Percentiles rank a stretch among this genome's conserved stretches.
Evolutionary conservation across 2,797 vertebrate species (phyloP).

Genomic region (Manis javanica): DNA sequence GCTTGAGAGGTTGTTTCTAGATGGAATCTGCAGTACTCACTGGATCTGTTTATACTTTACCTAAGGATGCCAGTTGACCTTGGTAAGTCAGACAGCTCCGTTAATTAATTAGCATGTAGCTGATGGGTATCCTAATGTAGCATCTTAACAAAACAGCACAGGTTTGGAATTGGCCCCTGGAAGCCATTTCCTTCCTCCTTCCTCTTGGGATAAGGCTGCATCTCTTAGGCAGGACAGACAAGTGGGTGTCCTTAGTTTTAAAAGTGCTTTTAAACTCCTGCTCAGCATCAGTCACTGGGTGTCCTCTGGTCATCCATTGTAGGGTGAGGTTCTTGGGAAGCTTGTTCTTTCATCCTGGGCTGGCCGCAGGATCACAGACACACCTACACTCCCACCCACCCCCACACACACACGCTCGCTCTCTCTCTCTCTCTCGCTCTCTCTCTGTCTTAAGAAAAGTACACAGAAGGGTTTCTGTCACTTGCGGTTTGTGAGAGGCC

Average conservation of each 20-base stretch:
- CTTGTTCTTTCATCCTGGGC: background rate
- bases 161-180: background rate
- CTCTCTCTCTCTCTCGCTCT: too few species aligned
- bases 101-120: constrained; percentile 34
- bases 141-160: background rate
- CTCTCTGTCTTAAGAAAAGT: background rate
- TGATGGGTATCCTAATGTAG: background rate
- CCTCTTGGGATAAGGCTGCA: background rate
- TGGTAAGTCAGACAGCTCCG: constrained; percentile 12
- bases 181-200: background rate
- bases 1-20: constrained; percentile 6
- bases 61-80: constrained; percentile 45
- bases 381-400: background rate
- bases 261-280: background rate
- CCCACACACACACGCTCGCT: background rate
- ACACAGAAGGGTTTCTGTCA: background rate
- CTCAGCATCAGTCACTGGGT: background rate
- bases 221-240: constrained; percentile 2
- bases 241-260: background rate
- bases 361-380: background rate
- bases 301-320: background rate
- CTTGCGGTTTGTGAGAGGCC: background rate
- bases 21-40: background rate
- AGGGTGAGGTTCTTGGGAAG: background rate
- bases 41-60: background rate